These are phyloP conservation scores for Microcebus lehilahytsara DNA, from an alignment of 2,113 vertebrate species.

Conservation along the genomic window DNA sequence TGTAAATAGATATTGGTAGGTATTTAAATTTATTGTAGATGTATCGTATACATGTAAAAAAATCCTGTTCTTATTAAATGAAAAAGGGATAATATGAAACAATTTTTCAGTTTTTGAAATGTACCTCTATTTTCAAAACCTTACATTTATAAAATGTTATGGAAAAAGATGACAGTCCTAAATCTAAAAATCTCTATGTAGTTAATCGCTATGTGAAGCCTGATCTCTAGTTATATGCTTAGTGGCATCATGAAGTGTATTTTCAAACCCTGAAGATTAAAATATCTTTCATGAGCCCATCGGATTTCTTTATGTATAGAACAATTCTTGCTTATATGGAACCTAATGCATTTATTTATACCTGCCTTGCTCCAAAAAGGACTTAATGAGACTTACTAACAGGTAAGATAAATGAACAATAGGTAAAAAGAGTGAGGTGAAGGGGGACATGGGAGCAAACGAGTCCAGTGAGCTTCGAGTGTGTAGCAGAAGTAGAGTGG, in stretches of 20 bases:
- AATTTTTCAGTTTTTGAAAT: neutral
- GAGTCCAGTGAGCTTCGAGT: neutral
- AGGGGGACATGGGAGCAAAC: neutral
- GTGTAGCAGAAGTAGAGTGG: neutral
- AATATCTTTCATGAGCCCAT: neutral
- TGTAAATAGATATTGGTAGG: neutral
- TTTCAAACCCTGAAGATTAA: neutral
- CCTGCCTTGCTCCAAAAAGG: neutral
- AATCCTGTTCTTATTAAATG: slow-evolving; percentile 13
- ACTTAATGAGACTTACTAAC: neutral
- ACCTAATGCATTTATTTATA: neutral
- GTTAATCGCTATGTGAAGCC: neutral
- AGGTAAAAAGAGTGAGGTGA: neutral
- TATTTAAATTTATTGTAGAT: neutral
- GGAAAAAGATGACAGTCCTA: neutral
- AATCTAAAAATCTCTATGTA: neutral
- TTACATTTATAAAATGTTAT: neutral
- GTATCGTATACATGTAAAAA: neutral
- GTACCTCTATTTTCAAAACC: slow-evolving; percentile 7
- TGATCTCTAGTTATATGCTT: neutral
- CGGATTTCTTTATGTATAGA: neutral
- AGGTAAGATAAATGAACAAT: neutral
- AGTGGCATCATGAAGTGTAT: neutral
- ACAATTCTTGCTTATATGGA: neutral
- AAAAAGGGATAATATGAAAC: neutral